These are phyloP conservation scores for Porites lobata DNA, from an alignment of 92 coral and sea anemone genomes.

Conservation along the genomic window DNA sequence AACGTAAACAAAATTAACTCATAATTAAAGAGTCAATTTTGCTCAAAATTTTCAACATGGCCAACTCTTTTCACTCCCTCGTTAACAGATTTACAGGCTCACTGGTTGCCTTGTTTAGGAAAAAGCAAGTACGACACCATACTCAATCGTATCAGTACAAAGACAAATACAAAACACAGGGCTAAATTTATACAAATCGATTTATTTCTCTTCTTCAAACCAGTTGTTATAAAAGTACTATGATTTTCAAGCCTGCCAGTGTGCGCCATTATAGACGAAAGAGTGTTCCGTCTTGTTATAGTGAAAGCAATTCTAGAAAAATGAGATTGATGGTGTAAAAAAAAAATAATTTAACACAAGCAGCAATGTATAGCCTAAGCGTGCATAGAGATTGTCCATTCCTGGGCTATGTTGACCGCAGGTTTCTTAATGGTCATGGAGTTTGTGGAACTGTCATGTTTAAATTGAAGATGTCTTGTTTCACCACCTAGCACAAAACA, in stretches of 20 bases:
- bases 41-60: too few species aligned
- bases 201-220: constrained; percentile 22
- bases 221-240: constrained; percentile 22
- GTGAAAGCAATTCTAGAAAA: constrained; percentile 11
- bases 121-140: background rate
- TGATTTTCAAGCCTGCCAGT: too few species aligned
- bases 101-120: too few species aligned
- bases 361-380: constrained; percentile 54
- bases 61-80: too few species aligned
- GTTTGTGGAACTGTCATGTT: constrained; percentile 80
- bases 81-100: too few species aligned
- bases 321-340: background rate
- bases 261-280: constrained; percentile 29
- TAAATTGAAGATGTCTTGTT: constrained; percentile 69
- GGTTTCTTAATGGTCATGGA: constrained; percentile 94
- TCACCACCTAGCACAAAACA: constrained; percentile 66
- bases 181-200: constrained; percentile 19
- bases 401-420: constrained; percentile 90
- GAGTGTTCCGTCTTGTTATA: constrained; percentile 14
- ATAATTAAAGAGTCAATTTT: too few species aligned
- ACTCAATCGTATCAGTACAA: background rate
- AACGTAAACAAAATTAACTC: too few species aligned
- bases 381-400: constrained; percentile 94
- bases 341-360: constrained; percentile 9
- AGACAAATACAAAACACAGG: background rate